Evolutionary conservation across 2,797 vertebrate genomes (phyloP), one percentile per base, ranked within the genome.

Genomic region (Xyrichtys novacula): DNA sequence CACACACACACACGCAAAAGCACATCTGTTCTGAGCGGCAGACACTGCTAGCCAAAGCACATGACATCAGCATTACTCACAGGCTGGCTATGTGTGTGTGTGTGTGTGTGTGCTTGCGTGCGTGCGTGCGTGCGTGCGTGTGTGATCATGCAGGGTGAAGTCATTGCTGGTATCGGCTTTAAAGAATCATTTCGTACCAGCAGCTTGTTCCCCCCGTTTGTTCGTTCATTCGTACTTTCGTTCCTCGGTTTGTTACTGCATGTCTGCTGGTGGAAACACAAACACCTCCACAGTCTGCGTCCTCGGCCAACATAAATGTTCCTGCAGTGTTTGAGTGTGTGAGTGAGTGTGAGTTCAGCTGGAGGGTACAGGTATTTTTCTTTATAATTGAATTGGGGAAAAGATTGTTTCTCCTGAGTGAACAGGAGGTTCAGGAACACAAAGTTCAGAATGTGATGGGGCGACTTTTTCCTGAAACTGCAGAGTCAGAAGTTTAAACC

Each of bases 31-130:
- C 74, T 22, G 76, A 79, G 86, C 26, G 3, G 70, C 85, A 85
- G 79, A 89, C 80, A 52, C 42, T 29, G 65, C 68, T 54, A 83
- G 76, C 85, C 86, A 84, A 88, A 85, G 84, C 78, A 87, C 81
- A 88, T 92, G 88, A 91, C 84, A 85, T 86, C 87, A 88, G 79
- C 71, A 68, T 92, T 88, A 90, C 80, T 90, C 90, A 92, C 54
- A 67, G 84, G 44, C 61, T 49, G 32, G 64, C 64, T 16, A 1
- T 76, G 76, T 50, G 67, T 75, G 71, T 31, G 58, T 43, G 31
- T 49, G 46, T 65, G 63, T 62, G 55, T 67, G 38, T 63, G 63
- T 60, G 63, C 62, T 63, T 64, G 68, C 44, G 56, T 40, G 36
- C 54, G 48, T 43, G 64, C 60, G 56, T 78, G 46, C 65, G 31